phyloP scores from a whole-genome alignment of 2,888 invertebrate species.

The Drosophila yooni region DNA sequence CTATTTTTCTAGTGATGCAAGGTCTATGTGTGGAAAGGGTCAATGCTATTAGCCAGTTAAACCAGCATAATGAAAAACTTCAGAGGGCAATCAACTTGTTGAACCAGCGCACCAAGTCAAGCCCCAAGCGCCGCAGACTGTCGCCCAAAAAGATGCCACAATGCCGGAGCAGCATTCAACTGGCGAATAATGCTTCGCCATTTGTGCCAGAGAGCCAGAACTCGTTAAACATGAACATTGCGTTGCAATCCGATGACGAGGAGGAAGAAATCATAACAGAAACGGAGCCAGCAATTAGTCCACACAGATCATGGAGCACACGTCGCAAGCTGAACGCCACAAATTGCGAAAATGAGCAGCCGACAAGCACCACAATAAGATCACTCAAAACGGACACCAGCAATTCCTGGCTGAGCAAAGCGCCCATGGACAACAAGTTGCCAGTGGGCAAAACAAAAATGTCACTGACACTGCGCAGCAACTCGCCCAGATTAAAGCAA shows the following conservation, averaged over 20 bases:
- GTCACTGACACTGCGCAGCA: slow-evolving; percentile 57
- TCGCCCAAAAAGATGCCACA: slow-evolving; percentile 43
- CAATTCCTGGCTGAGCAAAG: slow-evolving; percentile 53
- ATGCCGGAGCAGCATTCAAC: slow-evolving; percentile 22
- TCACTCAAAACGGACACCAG: slow-evolving; percentile 3
- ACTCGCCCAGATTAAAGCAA: slow-evolving; percentile 70
- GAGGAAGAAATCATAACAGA: slow-evolving; percentile 70
- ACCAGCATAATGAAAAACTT: slow-evolving; percentile 63
- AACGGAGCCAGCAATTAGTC: slow-evolving; percentile 67
- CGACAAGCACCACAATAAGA: slow-evolving; percentile 15
- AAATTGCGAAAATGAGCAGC: slow-evolving; percentile 62
- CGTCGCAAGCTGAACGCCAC: slow-evolving; percentile 38
- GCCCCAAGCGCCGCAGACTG: slow-evolving; percentile 39
- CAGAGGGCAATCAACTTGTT: slow-evolving; percentile 58
- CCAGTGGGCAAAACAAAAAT: slow-evolving; percentile 43
- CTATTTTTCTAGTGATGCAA: slow-evolving; percentile 54
- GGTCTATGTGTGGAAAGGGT: slow-evolving; percentile 36
- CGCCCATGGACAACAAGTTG: slow-evolving; percentile 33
- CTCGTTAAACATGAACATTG: slow-evolving; percentile 80
- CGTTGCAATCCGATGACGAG: slow-evolving; percentile 60
- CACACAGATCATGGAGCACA: slow-evolving; percentile 48
- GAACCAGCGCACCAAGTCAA: slow-evolving; percentile 19
- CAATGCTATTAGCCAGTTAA: slow-evolving; percentile 46
- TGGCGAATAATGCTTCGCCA: slow-evolving; percentile 24
- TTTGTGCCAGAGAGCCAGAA: slow-evolving; percentile 46